These are phyloP conservation scores for Netelia melanura DNA, from an alignment of 2,888 invertebrate species.

Conservation along the genomic window DNA sequence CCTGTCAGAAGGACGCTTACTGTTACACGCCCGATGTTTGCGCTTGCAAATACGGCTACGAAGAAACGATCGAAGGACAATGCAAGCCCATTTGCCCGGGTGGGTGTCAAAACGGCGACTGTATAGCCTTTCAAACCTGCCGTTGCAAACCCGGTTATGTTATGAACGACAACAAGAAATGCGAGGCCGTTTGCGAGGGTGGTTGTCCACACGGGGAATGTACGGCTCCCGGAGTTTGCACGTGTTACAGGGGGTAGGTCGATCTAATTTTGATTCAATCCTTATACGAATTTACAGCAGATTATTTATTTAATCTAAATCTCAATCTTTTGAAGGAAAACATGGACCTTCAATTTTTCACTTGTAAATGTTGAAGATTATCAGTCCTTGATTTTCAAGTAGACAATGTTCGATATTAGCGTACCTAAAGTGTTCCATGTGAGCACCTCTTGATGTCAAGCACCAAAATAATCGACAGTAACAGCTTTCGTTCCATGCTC, in stretches of 20 bases:
- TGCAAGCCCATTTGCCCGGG: slow-evolving; percentile 85
- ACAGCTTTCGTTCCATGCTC: too few species aligned
- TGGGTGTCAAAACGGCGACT: slow-evolving; percentile 81
- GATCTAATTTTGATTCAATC: background rate
- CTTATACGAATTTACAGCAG: too few species aligned
- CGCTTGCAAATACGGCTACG: slow-evolving; percentile 86
- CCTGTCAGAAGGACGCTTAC: slow-evolving; percentile 86
- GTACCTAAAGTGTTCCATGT: too few species aligned
- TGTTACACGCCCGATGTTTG: slow-evolving; percentile 87
- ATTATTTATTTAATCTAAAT: too few species aligned
- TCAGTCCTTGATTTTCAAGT: too few species aligned
- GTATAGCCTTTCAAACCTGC: slow-evolving; percentile 79
- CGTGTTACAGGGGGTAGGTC: slow-evolving; percentile 79
- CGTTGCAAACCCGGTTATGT: slow-evolving; percentile 79
- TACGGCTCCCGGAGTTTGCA: slow-evolving; percentile 79
- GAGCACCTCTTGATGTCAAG: too few species aligned
- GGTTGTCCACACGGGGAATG: slow-evolving; percentile 82
- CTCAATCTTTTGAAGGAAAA: too few species aligned
- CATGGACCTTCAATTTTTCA: too few species aligned
- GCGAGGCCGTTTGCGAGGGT: slow-evolving; percentile 80
- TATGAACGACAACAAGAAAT: slow-evolving; percentile 75
- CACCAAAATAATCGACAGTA: too few species aligned
- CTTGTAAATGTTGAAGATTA: too few species aligned
- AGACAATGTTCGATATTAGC: too few species aligned
- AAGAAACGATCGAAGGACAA: slow-evolving; percentile 83